Evolutionary conservation across 2,113 vertebrate species (phyloP).

Genomic region (Caracal caracal): DNA sequence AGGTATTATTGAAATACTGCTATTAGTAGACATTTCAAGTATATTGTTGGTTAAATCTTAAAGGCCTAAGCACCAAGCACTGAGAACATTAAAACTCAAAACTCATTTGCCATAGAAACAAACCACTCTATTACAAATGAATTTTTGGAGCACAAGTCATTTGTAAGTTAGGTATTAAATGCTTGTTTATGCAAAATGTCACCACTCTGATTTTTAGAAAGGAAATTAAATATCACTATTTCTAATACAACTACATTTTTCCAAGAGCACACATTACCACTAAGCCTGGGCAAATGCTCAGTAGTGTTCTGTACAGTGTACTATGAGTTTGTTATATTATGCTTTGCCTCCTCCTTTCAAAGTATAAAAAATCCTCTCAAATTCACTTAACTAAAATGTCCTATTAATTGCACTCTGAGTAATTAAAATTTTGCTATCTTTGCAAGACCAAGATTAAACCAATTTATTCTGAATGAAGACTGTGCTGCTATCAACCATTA

Average conservation of each 20-base stretch:
- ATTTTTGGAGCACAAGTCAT: not conserved
- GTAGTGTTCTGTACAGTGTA: not conserved
- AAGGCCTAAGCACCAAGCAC: not conserved
- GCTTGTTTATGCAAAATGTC: not conserved
- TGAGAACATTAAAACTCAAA: not conserved
- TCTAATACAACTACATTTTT: not conserved
- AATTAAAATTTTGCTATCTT: conserved; percentile 5
- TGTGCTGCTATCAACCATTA: not conserved
- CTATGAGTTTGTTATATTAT: not conserved
- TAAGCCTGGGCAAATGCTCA: not conserved
- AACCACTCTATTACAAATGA: conserved; percentile 16
- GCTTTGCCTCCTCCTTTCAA: not conserved
- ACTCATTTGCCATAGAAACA: conserved; percentile 8
- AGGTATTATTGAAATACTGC: conserved; percentile 2
- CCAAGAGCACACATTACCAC: not conserved
- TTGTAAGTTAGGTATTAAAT: not conserved
- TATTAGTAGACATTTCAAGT: not conserved
- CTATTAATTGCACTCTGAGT: not conserved
- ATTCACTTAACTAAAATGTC: not conserved
- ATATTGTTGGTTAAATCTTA: conserved; percentile 18
- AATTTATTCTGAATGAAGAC: not conserved
- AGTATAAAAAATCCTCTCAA: conserved; percentile 25
- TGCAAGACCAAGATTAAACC: not conserved
- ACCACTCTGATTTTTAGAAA: conserved; percentile 15
- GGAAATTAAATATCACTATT: not conserved